A percentile compares a stretch with the other conserved stretches of the same genome.
Conservation (phyloP, 2,888 invertebrate species). For the Pyrocoelia pectoralis region DNA sequence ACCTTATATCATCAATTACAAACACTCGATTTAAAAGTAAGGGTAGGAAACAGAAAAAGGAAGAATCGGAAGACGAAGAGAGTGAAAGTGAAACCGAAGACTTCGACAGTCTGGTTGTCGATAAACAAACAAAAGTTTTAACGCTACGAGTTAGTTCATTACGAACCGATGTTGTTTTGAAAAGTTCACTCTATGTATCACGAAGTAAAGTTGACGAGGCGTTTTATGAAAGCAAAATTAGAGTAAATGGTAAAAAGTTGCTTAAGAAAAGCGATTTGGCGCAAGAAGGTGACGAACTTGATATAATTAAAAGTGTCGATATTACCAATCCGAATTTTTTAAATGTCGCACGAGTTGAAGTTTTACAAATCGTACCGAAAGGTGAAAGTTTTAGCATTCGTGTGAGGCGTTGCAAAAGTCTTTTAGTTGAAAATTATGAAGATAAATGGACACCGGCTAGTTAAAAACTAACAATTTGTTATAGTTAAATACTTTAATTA, state of each 20-base stretch:
- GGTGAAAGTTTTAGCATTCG: slow-evolving; percentile 69
- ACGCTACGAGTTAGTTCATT: slow-evolving; percentile 71
- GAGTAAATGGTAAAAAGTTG: slow-evolving; percentile 80
- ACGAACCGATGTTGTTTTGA: slow-evolving; percentile 75
- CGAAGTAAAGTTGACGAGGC: slow-evolving; percentile 81
- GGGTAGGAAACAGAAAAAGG: slow-evolving; percentile 37
- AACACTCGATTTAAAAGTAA: slow-evolving; percentile 41
- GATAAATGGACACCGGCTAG: slow-evolving; percentile 50
- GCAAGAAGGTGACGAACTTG: slow-evolving; percentile 76
- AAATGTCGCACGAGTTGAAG: slow-evolving; percentile 72
- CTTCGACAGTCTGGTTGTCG: slow-evolving; percentile 59
- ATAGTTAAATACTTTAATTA: too few relatives aligned
- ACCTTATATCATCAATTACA: neutral
- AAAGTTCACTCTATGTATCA: slow-evolving; percentile 73
- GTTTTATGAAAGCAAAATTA: slow-evolving; percentile 83
- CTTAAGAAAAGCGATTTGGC: slow-evolving; percentile 78
- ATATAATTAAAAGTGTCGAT: slow-evolving; percentile 74
- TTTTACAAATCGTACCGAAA: slow-evolving; percentile 64
- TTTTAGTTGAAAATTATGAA: slow-evolving; percentile 77
- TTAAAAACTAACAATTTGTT: neutral
- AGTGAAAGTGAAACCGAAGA: slow-evolving; percentile 59
- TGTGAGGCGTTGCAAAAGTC: slow-evolving; percentile 71
- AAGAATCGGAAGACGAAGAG: slow-evolving; percentile 62
- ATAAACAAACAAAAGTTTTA: slow-evolving; percentile 71
- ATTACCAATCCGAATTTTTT: slow-evolving; percentile 74